Conservation (phyloP, 2,888 invertebrate species). For the Leptinotarsa rubiginosa region DNA sequence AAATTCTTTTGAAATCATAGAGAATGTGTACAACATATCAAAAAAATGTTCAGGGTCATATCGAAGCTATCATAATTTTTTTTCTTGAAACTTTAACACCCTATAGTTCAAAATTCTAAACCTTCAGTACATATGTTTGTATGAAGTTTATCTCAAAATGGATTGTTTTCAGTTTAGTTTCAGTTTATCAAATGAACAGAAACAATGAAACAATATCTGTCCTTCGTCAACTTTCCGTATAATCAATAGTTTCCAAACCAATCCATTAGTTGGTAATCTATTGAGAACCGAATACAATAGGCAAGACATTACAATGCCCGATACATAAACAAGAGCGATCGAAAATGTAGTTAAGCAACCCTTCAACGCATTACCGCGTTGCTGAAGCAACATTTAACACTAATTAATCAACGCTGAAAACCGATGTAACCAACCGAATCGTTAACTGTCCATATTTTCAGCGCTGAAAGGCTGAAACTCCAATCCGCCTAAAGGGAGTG, state of each 20-base stretch:
- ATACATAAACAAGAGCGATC: background rate
- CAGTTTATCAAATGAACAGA: too few relatives aligned
- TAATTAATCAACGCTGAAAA: slow-evolving; percentile 9
- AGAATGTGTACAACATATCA: too few relatives aligned
- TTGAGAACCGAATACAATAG: background rate
- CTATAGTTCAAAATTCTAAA: too few relatives aligned
- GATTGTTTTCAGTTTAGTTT: too few relatives aligned
- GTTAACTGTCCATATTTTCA: slow-evolving; percentile 11
- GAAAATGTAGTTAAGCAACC: background rate
- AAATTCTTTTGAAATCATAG: too few relatives aligned
- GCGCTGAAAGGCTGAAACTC: background rate
- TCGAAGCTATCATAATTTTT: too few relatives aligned
- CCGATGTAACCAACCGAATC: background rate
- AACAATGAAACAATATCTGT: too few relatives aligned
- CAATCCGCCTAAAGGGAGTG: slow-evolving; percentile 8
- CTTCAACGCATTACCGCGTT: background rate
- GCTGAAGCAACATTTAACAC: background rate
- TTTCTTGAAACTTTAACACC: too few relatives aligned
- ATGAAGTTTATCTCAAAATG: too few relatives aligned
- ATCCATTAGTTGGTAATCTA: background rate
- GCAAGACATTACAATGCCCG: background rate
- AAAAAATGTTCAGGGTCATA: too few relatives aligned
- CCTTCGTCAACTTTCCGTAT: background rate
- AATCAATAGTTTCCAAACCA: background rate
- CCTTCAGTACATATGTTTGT: too few relatives aligned